Conservation (phyloP, 2,797 vertebrate species). For the Spea hammondii region DNA sequence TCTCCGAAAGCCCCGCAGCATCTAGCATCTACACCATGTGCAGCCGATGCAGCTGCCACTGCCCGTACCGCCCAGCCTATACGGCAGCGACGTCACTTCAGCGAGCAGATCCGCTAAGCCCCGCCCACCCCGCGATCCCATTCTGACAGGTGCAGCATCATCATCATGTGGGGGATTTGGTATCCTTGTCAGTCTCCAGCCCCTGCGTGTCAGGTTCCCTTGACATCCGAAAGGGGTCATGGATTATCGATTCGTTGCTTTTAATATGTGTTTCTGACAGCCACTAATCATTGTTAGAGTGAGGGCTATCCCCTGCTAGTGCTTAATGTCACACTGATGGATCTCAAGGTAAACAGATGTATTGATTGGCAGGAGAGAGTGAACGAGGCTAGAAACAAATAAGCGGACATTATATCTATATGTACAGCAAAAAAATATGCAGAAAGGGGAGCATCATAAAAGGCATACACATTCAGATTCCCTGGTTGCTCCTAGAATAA, state of each 20-base stretch:
- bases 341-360: constrained; percentile 4
- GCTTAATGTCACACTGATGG: constrained; percentile 7
- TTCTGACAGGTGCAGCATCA: constrained; percentile 4
- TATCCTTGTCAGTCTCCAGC: not conserved
- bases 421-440: not conserved
- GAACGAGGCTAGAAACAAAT: not conserved
- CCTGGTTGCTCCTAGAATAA: too few relatives aligned
- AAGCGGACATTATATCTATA: not conserved
- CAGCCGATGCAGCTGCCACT: constrained; percentile 18
- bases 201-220: not conserved
- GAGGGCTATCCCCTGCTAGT: not conserved
- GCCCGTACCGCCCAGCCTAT: constrained; percentile 12
- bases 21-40: constrained; percentile 34
- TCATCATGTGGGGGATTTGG: not conserved
- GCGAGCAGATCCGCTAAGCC: not conserved
- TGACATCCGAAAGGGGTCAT: constrained; percentile 10
- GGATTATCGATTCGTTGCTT: constrained; percentile 16
- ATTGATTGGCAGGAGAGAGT: constrained; percentile 1
- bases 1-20: constrained; percentile 1
- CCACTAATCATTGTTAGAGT: constrained; percentile 7
- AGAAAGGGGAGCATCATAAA: too few relatives aligned
- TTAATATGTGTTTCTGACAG: not conserved
- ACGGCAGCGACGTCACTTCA: constrained; percentile 21
- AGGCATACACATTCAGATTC: too few relatives aligned
- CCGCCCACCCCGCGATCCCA: constrained; percentile 6